Base-by-base conservation (phyloP, 2,797 vertebrate genomes). In the Euthynnus affinis region DNA sequence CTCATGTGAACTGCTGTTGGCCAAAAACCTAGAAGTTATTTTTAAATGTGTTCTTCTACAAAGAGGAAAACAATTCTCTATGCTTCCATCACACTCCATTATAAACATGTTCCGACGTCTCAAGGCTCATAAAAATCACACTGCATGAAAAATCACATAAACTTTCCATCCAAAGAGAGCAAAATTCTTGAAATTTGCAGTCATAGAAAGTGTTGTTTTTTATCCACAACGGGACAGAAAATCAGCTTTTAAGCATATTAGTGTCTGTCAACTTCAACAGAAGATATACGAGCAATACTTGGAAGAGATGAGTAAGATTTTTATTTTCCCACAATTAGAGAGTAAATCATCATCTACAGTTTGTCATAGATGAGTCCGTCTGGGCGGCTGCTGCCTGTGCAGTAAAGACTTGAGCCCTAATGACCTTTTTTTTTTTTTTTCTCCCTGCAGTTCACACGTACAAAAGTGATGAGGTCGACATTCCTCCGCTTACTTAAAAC, bases 351-450 rank as follows among this genome's bases (percentile, higher is more conserved):
- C 9, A 23, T 44, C n/a, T 37, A 42, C 10, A 37, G 5, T 73
- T 59, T 48, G 40, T 80, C 57, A 66, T 71, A 53, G 72, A 88
- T 71, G 57, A 81, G 75, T 82, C 23, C 59, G 60, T 2, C 70
- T 27, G 15, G 12, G 48, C 60, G 49, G 46, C 37, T 55, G 76
- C 61, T 34, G 44, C 22, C 49, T 72, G 68, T 66, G 57, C 34
- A 2, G 25, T 69, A 78, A 83, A 44, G 12, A 52, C 68, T 48
- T 65, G 1, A 64, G 4, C 25, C 7, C 17, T 32, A 63, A 65
- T 71, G 25, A 85, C 83, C 76, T 78, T 83, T 85, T 68, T 13
- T 12, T 27, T 27, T 27, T 27, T 76, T 81, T 83, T 85, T 5
- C 20, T 0, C 3, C 17, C 55, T 27, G 44, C 22, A 46, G 49